These are phyloP conservation scores for Quiscalus mexicanus DNA, from an alignment of 2,113 vertebrate genomes.

Conservation along the genomic window DNA sequence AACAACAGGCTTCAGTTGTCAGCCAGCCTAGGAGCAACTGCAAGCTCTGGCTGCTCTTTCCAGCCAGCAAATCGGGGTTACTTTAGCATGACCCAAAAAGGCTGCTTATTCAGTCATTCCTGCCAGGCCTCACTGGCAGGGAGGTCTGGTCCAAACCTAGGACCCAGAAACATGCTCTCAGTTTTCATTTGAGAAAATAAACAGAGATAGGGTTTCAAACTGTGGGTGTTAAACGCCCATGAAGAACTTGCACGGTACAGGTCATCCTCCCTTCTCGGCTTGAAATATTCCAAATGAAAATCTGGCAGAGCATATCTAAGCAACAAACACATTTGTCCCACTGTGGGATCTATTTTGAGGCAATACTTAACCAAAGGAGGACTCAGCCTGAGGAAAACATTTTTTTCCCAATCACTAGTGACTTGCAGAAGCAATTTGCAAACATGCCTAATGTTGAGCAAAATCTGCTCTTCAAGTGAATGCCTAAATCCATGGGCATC, in stretches of 20 bases:
- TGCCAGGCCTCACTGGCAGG: constrained; percentile 59
- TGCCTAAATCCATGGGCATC: background rate
- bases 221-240: constrained; percentile 51
- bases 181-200: constrained; percentile 52
- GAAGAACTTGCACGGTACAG: constrained; percentile 6
- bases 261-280: constrained; percentile 15
- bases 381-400: constrained; percentile 13
- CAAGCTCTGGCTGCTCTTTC: background rate
- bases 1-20: background rate
- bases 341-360: constrained; percentile 59
- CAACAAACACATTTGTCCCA: constrained; percentile 48
- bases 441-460: background rate
- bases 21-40: constrained; percentile 44
- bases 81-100: constrained; percentile 11
- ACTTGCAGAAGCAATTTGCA: constrained; percentile 19
- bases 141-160: constrained; percentile 58
- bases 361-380: constrained; percentile 25
- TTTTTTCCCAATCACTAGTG: background rate
- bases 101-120: constrained; percentile 48
- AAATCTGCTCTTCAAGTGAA: background rate
- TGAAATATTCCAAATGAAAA: constrained; percentile 56
- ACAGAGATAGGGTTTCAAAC: constrained; percentile 53
- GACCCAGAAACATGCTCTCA: constrained; percentile 40
- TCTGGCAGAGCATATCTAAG: constrained; percentile 41
- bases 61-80: background rate